Evolutionary conservation across 2,888 invertebrate genomes (phyloP).

Genomic region (Celastrina argiolus): DNA sequence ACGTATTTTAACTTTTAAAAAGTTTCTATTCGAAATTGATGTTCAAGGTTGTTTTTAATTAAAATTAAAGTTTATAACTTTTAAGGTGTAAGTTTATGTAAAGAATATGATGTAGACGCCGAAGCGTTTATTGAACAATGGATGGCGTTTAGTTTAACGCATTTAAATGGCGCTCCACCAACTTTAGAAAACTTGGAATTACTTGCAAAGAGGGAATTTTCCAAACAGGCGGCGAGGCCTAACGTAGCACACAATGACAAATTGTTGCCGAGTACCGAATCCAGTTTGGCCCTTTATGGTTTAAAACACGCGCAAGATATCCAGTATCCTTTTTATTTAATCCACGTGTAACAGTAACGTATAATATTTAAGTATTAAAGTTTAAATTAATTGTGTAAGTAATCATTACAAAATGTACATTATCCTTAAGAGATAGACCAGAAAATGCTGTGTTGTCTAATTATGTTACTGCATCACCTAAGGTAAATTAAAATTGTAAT

Average conservation of each 20-base stretch:
- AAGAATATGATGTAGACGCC: slow-evolving; percentile 79
- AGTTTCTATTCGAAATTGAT: slow-evolving; percentile 48
- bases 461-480: slow-evolving; percentile 61
- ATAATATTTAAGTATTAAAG: slow-evolving; percentile 1
- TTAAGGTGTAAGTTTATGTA: slow-evolving; percentile 81
- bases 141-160: slow-evolving; percentile 85
- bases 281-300: slow-evolving; percentile 60
- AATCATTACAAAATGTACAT: slow-evolving; percentile 20
- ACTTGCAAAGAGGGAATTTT: slow-evolving; percentile 82
- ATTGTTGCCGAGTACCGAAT: slow-evolving; percentile 55
- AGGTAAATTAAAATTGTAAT: slow-evolving; percentile 50
- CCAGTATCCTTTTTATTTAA: slow-evolving; percentile 64
- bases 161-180: slow-evolving; percentile 80
- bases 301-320: slow-evolving; percentile 41
- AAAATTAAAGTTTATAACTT: slow-evolving; percentile 42
- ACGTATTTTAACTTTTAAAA: slow-evolving; percentile 24
- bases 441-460: slow-evolving; percentile 66
- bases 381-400: too few relatives aligned
- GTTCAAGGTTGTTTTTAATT: slow-evolving; percentile 69
- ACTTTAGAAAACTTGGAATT: slow-evolving; percentile 77
- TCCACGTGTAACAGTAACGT: slow-evolving; percentile 51
- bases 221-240: slow-evolving; percentile 61
- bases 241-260: slow-evolving; percentile 56
- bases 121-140: slow-evolving; percentile 86
- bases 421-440: slow-evolving; percentile 56